Percentiles rank a stretch among this genome's conserved stretches.
Evolutionary conservation across 2,797 vertebrate genomes (phyloP).

Genomic region (Oreochromis grahami): DNA sequence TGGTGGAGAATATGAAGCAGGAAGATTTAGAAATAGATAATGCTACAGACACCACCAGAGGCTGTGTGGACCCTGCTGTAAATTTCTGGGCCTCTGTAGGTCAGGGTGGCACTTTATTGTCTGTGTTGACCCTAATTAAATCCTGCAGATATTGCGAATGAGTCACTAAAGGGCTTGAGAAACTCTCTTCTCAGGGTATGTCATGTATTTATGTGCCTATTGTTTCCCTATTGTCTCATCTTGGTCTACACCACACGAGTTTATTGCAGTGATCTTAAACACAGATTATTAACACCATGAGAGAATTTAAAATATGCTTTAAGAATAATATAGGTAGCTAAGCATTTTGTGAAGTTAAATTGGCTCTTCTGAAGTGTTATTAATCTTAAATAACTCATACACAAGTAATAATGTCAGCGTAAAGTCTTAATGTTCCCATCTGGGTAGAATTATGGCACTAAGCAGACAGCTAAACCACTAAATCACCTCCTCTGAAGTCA

Average conservation of each 20-base stretch:
- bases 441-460: conserved; percentile 31
- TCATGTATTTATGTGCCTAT: conserved; percentile 9
- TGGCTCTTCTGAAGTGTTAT: conserved; percentile 18
- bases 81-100: conserved; percentile 21
- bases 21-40: conserved; percentile 20
- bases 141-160: conserved; percentile 47
- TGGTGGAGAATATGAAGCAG: conserved; percentile 31
- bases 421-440: conserved; percentile 31
- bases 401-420: conserved; percentile 36
- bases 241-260: not conserved
- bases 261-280: not conserved
- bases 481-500: conserved; percentile 32
- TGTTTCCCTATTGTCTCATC: not conserved
- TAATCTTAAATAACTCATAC: conserved; percentile 40
- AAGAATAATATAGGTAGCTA: conserved; percentile 18
- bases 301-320: conserved; percentile 6
- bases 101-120: conserved; percentile 40
- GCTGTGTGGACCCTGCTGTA: conserved; percentile 10
- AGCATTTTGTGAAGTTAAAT: conserved; percentile 17
- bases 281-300: not conserved
- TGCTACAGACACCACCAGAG: conserved; percentile 30
- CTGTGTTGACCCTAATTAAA: conserved; percentile 54
- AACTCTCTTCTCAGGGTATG: conserved; percentile 22
- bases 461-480: conserved; percentile 30
- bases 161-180: conserved; percentile 42